These are phyloP conservation scores for Squalus acanthias DNA, from an alignment of 2,797 vertebrate species.

Conservation along the genomic window DNA sequence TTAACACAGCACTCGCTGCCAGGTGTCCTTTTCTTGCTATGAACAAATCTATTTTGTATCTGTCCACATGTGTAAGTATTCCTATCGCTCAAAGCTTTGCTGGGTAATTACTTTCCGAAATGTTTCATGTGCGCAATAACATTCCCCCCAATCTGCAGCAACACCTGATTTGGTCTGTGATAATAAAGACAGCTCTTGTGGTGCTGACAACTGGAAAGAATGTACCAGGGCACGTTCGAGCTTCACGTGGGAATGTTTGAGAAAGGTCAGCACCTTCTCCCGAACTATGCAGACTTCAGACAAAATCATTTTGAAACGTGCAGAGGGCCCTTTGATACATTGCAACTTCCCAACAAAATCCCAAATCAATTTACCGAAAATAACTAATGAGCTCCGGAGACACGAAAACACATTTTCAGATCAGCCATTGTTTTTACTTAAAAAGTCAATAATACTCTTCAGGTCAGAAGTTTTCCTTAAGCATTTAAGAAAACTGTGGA, in stretches of 20 bases:
- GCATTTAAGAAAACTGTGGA: neutral
- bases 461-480: neutral
- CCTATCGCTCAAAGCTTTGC: neutral
- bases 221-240: neutral
- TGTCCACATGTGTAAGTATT: neutral
- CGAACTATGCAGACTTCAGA: neutral
- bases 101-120: neutral
- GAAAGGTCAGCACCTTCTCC: neutral
- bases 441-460: neutral
- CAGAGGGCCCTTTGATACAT: neutral
- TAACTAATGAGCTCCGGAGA: neutral
- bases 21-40: neutral
- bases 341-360: neutral
- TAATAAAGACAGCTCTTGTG: neutral
- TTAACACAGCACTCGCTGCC: neutral
- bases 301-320: neutral
- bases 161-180: neutral
- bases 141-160: neutral
- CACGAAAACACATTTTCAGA: neutral
- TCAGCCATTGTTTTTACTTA: neutral
- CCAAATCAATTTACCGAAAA: neutral
- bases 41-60: neutral
- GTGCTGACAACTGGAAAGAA: neutral
- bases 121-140: neutral
- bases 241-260: neutral